Conservation (phyloP, 2,888 invertebrate genomes). For the Thyatira batis region DNA sequence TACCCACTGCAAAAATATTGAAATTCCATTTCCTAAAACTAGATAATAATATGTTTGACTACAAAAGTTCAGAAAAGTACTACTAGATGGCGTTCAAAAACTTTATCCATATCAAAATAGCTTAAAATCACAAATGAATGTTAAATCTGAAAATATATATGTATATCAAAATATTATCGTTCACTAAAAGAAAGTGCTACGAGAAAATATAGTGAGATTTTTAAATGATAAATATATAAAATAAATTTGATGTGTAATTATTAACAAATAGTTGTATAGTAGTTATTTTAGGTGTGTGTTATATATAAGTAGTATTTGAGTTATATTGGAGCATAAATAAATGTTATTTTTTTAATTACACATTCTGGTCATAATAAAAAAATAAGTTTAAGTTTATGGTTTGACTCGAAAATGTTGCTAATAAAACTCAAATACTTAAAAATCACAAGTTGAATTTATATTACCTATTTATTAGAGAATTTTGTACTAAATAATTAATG, state of each 20-base stretch:
- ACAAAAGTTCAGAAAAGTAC: not conserved
- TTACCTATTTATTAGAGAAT: slow-evolving; percentile 35
- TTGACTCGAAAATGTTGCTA: slow-evolving; percentile 20
- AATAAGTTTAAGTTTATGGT: slow-evolving; percentile 1
- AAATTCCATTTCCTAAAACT: not conserved
- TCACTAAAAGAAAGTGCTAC: slow-evolving; percentile 31
- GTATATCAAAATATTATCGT: not conserved
- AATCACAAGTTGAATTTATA: slow-evolving; percentile 65
- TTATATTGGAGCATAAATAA: slow-evolving; percentile 15
- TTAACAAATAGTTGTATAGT: slow-evolving; percentile 24
- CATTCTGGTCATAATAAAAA: slow-evolving; percentile 20
- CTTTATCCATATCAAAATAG: not conserved
- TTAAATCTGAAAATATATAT: not conserved
- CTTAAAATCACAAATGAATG: not conserved
- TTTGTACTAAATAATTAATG: slow-evolving; percentile 40
- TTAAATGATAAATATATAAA: slow-evolving; percentile 40
- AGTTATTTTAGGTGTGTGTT: slow-evolving; percentile 3
- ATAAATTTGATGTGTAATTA: slow-evolving; percentile 25
- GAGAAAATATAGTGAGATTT: slow-evolving; percentile 69
- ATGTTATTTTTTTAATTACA: slow-evolving; percentile 21
- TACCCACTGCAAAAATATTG: too few relatives aligned
- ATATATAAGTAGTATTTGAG: slow-evolving; percentile 26
- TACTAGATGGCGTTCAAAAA: not conserved
- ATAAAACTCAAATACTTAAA: slow-evolving; percentile 39
- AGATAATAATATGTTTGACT: not conserved